Conservation (phyloP, 2,113 vertebrate species). For the Megalops atlanticus region DNA sequence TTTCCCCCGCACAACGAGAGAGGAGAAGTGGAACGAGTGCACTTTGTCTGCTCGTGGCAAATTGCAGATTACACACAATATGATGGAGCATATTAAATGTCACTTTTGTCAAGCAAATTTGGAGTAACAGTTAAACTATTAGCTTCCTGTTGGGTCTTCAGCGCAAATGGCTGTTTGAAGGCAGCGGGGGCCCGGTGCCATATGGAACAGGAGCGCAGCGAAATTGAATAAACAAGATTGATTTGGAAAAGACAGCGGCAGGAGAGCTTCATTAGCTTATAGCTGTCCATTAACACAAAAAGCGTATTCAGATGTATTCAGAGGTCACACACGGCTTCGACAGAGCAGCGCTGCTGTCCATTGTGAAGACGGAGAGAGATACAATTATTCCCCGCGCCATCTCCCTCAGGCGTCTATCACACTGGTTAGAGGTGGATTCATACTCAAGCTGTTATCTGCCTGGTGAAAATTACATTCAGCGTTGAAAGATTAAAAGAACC, state of each 20-base stretch:
- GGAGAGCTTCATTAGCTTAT: constrained; percentile 79
- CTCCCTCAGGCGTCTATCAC: constrained; percentile 22
- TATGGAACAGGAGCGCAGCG: constrained; percentile 67
- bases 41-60: constrained; percentile 67
- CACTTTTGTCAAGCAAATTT: constrained; percentile 83
- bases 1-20: constrained; percentile 66
- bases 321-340: constrained; percentile 33
- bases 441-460: constrained; percentile 35
- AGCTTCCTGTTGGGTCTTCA: constrained; percentile 75
- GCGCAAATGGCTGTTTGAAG: constrained; percentile 63
- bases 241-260: constrained; percentile 64
- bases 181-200: constrained; percentile 69
- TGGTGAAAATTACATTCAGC: constrained; percentile 27
- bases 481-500: constrained; percentile 26
- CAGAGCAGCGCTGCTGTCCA: constrained; percentile 19
- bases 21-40: constrained; percentile 74
- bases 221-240: constrained; percentile 76
- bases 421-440: constrained; percentile 28
- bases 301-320: constrained; percentile 30
- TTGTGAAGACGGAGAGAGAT: constrained; percentile 27
- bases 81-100: constrained; percentile 73
- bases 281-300: constrained; percentile 76
- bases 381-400: constrained; percentile 28
- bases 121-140: constrained; percentile 82
- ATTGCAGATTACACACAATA: constrained; percentile 76